Percentiles rank a stretch among this genome's conserved stretches.
Conservation (phyloP, 1,140 invertebrate genomes). For the Drosophila jambulina region DNA sequence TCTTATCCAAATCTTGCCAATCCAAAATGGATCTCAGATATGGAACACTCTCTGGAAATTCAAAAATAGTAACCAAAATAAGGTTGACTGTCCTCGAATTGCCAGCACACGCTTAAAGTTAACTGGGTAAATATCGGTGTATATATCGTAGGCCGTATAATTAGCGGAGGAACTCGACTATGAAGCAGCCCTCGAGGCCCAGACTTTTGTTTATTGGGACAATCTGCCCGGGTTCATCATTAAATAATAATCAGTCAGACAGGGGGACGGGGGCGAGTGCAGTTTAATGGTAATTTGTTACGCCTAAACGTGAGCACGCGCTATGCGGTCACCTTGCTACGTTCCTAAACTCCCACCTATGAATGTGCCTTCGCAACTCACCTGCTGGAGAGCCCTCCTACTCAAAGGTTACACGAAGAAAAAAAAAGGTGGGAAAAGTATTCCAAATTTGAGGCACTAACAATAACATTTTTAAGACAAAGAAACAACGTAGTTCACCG, state of each 20-base stretch:
- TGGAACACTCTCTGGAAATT: constrained; percentile 23
- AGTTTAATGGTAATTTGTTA: constrained; percentile 84
- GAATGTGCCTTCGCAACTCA: neutral
- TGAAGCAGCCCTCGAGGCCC: constrained; percentile 31
- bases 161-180: constrained; percentile 51
- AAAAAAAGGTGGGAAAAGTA: neutral
- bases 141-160: constrained; percentile 41
- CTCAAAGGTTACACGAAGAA: neutral
- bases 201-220: constrained; percentile 47
- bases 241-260: constrained; percentile 75
- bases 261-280: constrained; percentile 6
- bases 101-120: constrained; percentile 5
- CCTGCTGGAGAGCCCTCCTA: neutral
- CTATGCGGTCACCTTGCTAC: constrained; percentile 45
- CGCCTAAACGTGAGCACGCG: constrained; percentile 83
- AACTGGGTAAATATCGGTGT: constrained; percentile 28
- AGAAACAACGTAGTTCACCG: neutral
- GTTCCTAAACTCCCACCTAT: constrained; percentile 45
- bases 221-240: constrained; percentile 72
- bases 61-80: constrained; percentile 8
- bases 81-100: constrained; percentile 7
- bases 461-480: neutral
- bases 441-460: neutral
- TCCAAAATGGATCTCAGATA: constrained; percentile 43
- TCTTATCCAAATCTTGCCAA: constrained; percentile 42